Evolutionary conservation across 1,140 invertebrate species (phyloP).

Genomic region (Anadara kagoshimensis): DNA sequence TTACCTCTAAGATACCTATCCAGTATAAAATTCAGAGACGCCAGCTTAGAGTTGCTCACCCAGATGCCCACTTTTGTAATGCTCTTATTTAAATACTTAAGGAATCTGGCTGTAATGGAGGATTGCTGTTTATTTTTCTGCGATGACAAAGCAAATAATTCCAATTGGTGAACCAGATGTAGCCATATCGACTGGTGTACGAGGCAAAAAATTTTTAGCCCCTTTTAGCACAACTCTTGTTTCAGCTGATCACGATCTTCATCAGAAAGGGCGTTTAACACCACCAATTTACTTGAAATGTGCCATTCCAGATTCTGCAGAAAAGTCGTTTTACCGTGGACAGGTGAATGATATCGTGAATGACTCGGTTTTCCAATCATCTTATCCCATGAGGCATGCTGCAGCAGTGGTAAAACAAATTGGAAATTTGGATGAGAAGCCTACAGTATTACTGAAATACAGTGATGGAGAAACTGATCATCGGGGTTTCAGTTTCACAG

Average conservation of each 20-base stretch:
- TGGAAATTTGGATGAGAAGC: no score
- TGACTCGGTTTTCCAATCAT: constrained; percentile 41
- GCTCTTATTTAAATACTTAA: constrained; percentile 27
- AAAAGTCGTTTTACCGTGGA: constrained; percentile 40
- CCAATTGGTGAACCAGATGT: constrained; percentile 10
- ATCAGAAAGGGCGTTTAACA: constrained; percentile 32
- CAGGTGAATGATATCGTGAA: constrained; percentile 38
- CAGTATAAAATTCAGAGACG: constrained; percentile 40
- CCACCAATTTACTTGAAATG: constrained; percentile 33
- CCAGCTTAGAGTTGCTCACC: constrained; percentile 26
- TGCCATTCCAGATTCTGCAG: constrained; percentile 34
- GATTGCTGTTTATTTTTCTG: constrained; percentile 17
- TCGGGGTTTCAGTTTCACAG: no score
- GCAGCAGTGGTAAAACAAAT: constrained; percentile 25
- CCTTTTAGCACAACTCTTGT: constrained; percentile 4
- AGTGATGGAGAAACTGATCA: no score
- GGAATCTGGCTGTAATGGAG: constrained; percentile 8
- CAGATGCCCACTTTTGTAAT: constrained; percentile 30
- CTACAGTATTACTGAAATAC: no score
- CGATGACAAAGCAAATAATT: constrained; percentile 42
- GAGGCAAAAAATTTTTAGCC: constrained; percentile 15
- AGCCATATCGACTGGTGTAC: neutral
- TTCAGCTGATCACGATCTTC: constrained; percentile 35
- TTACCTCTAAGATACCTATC: constrained; percentile 16
- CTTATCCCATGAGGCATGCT: constrained; percentile 37